Base-by-base conservation (phyloP, 2,888 invertebrate genomes). In the Oeneis ivallda region DNA sequence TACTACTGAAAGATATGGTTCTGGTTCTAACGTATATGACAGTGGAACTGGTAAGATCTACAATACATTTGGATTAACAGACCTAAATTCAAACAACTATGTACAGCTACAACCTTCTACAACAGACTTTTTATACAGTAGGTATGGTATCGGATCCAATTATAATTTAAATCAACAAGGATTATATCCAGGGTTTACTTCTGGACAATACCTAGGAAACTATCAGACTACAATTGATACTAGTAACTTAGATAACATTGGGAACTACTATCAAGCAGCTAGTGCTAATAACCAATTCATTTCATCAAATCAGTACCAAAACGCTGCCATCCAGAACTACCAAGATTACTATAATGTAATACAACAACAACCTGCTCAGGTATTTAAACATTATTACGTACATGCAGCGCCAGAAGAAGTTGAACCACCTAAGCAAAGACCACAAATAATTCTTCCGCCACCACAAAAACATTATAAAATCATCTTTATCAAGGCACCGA, bases 381-480 rank as follows among this genome's bases (percentile, higher is more conserved):
- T 94, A 0, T 94, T 93, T 81, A 93, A 93, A 69, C 91, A 92
- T 68, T 88, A 86, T 72, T 93, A 92, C 74, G 85, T 93, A 0
- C 89, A 90, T 70, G 79, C 86, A 2, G 92, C 93, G 1, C 91
- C 91, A 1, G 90, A 90, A 77, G 91, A 92, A 50, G 87, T 86
- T 7, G 93, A 93, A 76, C 81, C 85, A 70, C 86, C 93, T 56
- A 94, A 93, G 65, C 86, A 91, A 63, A 93, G 94, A 72, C 93
- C 94, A 13, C 93, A 94, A 65, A 82, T 91, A 0, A 89, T 92
- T 1, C 83, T 93, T 1, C 93, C 94, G 6, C 93, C 95, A 41
- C 92, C 95, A 19, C 95, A 95, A 80, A 95, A 95, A 76, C 95
- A 95, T 81, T 95, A 96, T 92, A 96, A 96, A 81, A 95, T 96